Conservation (phyloP, 2,888 invertebrate genomes). For the Toxonevra muliebris region DNA sequence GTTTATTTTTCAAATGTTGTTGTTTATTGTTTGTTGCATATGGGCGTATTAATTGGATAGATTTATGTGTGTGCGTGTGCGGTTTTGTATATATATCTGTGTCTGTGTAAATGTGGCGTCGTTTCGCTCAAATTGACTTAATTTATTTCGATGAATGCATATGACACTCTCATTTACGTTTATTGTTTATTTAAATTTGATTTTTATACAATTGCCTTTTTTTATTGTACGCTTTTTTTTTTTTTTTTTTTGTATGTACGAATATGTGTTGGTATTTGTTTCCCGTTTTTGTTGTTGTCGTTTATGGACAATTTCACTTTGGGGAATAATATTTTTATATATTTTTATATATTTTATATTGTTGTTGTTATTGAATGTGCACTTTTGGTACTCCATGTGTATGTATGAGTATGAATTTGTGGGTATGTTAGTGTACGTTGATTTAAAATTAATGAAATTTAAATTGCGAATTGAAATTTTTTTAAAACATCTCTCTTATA, state of each 20-base stretch:
- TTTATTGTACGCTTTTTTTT: slow-evolving; percentile 1
- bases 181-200: no score
- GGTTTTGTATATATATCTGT: neutral
- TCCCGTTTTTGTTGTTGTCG: neutral
- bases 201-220: no score
- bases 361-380: neutral
- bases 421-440: no score
- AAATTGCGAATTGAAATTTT: no score
- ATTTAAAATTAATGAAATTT: no score
- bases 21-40: neutral
- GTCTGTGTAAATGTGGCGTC: neutral
- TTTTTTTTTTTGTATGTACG: neutral
- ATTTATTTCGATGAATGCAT: no score
- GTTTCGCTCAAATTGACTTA: no score
- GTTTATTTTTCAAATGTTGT: neutral
- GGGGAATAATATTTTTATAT: neutral
- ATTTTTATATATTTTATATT: neutral
- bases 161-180: no score
- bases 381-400: no score
- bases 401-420: no score
- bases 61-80: neutral
- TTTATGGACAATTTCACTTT: slow-evolving; percentile 14
- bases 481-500: no score
- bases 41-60: no score
- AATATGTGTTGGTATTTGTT: neutral